These are phyloP conservation scores for Merodon equestris DNA, from an alignment of 2,888 invertebrate genomes.

Conservation along the genomic window DNA sequence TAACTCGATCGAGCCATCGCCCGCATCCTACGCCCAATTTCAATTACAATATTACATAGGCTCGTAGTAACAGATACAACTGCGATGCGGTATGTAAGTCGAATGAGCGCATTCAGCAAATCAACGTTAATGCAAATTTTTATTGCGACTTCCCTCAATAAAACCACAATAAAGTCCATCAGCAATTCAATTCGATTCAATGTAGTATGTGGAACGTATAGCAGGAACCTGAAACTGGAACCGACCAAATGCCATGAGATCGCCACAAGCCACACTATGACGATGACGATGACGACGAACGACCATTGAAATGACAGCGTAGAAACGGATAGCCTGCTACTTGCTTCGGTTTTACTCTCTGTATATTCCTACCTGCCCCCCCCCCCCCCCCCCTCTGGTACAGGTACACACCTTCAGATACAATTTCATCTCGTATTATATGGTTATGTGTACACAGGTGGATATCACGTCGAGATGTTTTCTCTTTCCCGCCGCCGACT, in stretches of 20 bases:
- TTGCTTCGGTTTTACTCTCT: slow-evolving; percentile 19
- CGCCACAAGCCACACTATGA: background rate
- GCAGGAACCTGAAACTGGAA: slow-evolving; percentile 29
- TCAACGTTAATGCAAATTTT: slow-evolving; percentile 68
- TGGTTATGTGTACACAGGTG: background rate
- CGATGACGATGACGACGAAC: slow-evolving; percentile 34
- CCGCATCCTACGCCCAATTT: slow-evolving; percentile 50
- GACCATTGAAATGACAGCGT: slow-evolving; percentile 31
- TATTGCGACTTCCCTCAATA: slow-evolving; percentile 67
- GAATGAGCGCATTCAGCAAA: slow-evolving; percentile 47
- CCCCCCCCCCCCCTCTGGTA: background rate
- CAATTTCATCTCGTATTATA: slow-evolving; percentile 6
- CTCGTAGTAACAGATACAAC: slow-evolving; percentile 17
- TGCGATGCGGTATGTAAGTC: background rate
- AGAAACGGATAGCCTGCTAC: slow-evolving; percentile 32
- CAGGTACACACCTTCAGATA: slow-evolving; percentile 27
- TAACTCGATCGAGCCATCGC: slow-evolving; percentile 37
- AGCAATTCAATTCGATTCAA: slow-evolving; percentile 68
- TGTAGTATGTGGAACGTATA: slow-evolving; percentile 13
- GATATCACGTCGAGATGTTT: slow-evolving; percentile 15
- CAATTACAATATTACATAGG: slow-evolving; percentile 27
- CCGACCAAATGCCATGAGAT: background rate
- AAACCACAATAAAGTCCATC: slow-evolving; percentile 68
- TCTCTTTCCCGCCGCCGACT: slow-evolving; percentile 46
- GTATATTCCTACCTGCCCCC: background rate